Evolutionary conservation across 1,140 invertebrate species (phyloP).

Genomic region (Scaptomyza hsui): DNA sequence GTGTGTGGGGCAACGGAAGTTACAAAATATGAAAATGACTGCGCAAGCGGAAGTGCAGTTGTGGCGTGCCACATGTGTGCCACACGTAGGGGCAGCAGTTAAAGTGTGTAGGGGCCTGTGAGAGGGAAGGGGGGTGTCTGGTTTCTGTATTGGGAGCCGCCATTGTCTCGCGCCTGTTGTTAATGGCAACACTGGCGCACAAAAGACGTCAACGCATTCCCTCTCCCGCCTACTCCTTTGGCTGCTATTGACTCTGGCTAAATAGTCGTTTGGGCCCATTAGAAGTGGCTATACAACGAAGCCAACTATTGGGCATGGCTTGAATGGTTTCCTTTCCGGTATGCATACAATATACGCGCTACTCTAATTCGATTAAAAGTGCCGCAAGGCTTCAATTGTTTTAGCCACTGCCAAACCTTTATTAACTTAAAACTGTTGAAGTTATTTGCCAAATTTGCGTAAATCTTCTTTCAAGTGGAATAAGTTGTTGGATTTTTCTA

Average conservation of each 20-base stretch:
- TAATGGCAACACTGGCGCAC: conserved; percentile 53
- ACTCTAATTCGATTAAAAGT: conserved; percentile 31
- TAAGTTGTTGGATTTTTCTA: too few relatives aligned
- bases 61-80: conserved; percentile 76
- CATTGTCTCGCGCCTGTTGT: conserved; percentile 69
- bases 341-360: conserved; percentile 11
- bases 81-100: conserved; percentile 1
- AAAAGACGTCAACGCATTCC: conserved; percentile 45
- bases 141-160: conserved; percentile 24
- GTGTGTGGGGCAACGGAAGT: conserved; percentile 60
- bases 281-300: conserved; percentile 14
- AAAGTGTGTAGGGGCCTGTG: neutral
- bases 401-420: neutral
- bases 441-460: neutral
- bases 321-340: conserved; percentile 26
- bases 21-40: conserved; percentile 82
- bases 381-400: conserved; percentile 2
- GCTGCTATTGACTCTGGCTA: conserved; percentile 57
- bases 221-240: conserved; percentile 5
- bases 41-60: conserved; percentile 82
- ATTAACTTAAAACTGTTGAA: neutral
- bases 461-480: too few relatives aligned
- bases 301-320: conserved; percentile 15
- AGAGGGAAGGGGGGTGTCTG: conserved; percentile 12
- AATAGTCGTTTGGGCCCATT: conserved; percentile 40